These are phyloP conservation scores for Ophraella communa DNA, from an alignment of 2,888 invertebrate genomes.

Conservation along the genomic window DNA sequence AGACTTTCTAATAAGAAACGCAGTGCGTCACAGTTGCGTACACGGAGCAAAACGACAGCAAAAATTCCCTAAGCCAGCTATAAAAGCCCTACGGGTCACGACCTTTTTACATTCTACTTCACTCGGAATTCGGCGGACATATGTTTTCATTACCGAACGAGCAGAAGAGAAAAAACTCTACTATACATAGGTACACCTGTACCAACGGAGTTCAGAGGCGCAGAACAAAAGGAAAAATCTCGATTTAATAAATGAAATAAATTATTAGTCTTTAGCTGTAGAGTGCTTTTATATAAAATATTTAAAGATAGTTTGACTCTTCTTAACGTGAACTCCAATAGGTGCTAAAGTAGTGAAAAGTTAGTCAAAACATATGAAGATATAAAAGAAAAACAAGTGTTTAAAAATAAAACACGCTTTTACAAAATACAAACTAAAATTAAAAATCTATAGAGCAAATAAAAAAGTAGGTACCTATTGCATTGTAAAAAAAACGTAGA, in stretches of 20 bases:
- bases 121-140: slow-evolving; percentile 30
- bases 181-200: slow-evolving; percentile 24
- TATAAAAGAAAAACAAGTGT: too few species aligned
- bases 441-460: too few species aligned
- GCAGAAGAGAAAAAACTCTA: slow-evolving; percentile 15
- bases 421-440: too few species aligned
- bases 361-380: too few species aligned
- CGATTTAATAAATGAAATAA: not conserved
- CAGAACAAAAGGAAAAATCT: not conserved
- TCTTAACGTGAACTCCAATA: too few species aligned
- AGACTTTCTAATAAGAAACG: slow-evolving; percentile 33
- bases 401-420: too few species aligned
- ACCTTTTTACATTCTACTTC: slow-evolving; percentile 28
- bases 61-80: slow-evolving; percentile 30
- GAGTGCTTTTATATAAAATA: too few species aligned
- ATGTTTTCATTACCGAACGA: slow-evolving; percentile 26
- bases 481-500: too few species aligned
- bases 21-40: slow-evolving; percentile 34
- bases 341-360: too few species aligned
- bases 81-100: slow-evolving; percentile 31
- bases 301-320: too few species aligned
- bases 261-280: too few species aligned
- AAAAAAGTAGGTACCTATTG: too few species aligned
- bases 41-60: slow-evolving; percentile 23
- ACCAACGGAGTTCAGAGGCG: not conserved